Conservation (phyloP, 1,140 invertebrate genomes). For the Nephila pilipes region DNA sequence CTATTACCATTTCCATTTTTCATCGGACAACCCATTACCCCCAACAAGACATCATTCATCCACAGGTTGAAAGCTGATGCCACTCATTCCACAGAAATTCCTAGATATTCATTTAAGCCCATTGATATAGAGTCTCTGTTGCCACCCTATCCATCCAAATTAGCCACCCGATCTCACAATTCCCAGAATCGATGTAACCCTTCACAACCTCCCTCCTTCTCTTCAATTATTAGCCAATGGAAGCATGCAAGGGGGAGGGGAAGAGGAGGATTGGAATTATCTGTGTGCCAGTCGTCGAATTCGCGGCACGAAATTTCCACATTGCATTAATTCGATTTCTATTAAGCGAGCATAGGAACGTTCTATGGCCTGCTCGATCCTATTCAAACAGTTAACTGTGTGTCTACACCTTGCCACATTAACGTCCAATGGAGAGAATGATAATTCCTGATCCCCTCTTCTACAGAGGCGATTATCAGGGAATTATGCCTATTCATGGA, state of each 20-base stretch:
- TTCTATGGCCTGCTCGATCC: neutral
- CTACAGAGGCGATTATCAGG: conserved; percentile 5
- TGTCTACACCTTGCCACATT: conserved; percentile 37
- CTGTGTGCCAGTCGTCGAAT: neutral
- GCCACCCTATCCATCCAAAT: neutral
- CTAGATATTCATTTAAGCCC: neutral
- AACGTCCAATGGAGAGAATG: neutral
- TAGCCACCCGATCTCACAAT: conserved; percentile 14
- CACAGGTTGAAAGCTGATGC: neutral
- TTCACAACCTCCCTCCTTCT: neutral
- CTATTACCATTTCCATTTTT: no score
- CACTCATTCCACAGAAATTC: neutral
- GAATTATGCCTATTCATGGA: conserved; percentile 5
- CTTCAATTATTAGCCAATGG: conserved; percentile 8
- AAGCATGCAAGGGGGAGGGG: no score
- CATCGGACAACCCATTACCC: no score
- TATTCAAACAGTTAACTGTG: conserved; percentile 31
- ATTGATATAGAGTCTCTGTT: conserved; percentile 4
- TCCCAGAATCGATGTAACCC: neutral
- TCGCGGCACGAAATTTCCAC: conserved; percentile 2
- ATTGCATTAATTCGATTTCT: conserved; percentile 34
- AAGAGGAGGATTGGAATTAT: neutral
- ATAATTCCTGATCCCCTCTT: neutral
- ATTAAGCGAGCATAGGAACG: neutral
- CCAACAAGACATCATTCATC: no score